Base-by-base conservation (phyloP, 2,888 invertebrate genomes). In the Noctua janthina region DNA sequence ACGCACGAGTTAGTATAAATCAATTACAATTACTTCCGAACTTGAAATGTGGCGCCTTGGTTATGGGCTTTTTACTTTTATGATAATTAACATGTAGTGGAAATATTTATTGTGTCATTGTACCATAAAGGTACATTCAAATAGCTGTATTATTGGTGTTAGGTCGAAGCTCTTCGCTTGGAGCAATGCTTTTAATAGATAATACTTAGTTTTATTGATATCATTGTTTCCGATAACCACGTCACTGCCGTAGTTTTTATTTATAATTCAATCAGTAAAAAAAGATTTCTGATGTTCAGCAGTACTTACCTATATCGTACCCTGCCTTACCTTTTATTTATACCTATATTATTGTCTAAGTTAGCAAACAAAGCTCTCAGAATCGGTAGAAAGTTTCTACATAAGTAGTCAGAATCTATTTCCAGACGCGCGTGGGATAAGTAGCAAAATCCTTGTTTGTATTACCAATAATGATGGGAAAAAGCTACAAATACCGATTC, bases 21-120 rank as follows among this genome's bases (percentile, higher is more conserved):
- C 68, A 51, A 81, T 72, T 85, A 49, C 64, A 68, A 85, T 77
- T 84, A 75, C 56, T 77, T 71, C 23, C 13, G 1, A 62, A 74
- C 59, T 64, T 62, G 23, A 49, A 66, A 77, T 51, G 54, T 70
- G 13, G 29, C 39, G 51, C 13, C 13, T 56, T 46, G 23, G 46
- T 17, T 39, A 54, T 46, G 13, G 49, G 29, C 29, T 29, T 29
- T 29, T 29, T 29, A 39, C 54, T 82, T 56, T 62, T 59, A 77
- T 64, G 2, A 49, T 56, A 76, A 54, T 76, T 13, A 43, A 66
- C 7, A 81, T 56, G 11, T 11, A 39, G 20, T 67, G 49, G n/a
- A 74, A 20, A 20, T 73, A 23, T 73, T 73, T 43, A 29, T 29
- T 54, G 13, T 74, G 51, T 2, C 54, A n/a, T 46, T 46, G 15